Conservation (phyloP, 2,797 vertebrate genomes). For the Urophycis tenuis region DNA sequence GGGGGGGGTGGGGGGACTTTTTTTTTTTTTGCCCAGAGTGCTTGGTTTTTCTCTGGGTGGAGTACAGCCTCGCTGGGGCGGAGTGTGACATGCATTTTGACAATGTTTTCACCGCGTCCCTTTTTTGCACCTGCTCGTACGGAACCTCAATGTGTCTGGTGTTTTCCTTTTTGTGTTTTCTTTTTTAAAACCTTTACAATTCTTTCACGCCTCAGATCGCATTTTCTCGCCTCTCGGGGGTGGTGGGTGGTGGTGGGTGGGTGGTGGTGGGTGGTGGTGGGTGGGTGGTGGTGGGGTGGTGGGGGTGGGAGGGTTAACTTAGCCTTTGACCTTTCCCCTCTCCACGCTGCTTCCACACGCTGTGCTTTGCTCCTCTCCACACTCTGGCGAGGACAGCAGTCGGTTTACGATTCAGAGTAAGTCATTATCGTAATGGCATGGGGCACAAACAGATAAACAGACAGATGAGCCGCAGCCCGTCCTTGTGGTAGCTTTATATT, state of each 20-base stretch:
- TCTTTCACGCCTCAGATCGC: background rate
- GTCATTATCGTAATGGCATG: constrained; percentile 8
- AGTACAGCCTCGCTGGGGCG: too few relatives aligned
- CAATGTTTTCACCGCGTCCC: background rate
- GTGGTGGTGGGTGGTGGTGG: too few relatives aligned
- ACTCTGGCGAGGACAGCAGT: background rate
- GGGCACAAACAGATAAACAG: background rate
- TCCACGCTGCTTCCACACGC: background rate
- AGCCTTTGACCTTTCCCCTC: background rate
- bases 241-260: too few relatives aligned
- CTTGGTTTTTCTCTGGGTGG: too few relatives aligned
- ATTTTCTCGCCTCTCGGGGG: background rate
- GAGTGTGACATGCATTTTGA: too few relatives aligned
- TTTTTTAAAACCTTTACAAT: background rate
- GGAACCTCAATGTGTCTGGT: background rate
- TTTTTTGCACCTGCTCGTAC: background rate
- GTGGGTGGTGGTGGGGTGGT: too few relatives aligned
- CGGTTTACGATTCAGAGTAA: background rate
- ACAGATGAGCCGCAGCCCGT: background rate
- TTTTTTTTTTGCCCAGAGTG: too few relatives aligned
- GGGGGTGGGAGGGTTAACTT: background rate
- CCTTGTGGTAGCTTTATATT: constrained; percentile 19
- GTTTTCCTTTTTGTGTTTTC: too few relatives aligned
- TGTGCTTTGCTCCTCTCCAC: background rate
- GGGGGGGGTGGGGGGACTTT: too few relatives aligned